Percentiles rank a stretch among this genome's conserved stretches.
Conservation (phyloP, 2,113 vertebrate genomes). For the Malurus cyaneus region DNA sequence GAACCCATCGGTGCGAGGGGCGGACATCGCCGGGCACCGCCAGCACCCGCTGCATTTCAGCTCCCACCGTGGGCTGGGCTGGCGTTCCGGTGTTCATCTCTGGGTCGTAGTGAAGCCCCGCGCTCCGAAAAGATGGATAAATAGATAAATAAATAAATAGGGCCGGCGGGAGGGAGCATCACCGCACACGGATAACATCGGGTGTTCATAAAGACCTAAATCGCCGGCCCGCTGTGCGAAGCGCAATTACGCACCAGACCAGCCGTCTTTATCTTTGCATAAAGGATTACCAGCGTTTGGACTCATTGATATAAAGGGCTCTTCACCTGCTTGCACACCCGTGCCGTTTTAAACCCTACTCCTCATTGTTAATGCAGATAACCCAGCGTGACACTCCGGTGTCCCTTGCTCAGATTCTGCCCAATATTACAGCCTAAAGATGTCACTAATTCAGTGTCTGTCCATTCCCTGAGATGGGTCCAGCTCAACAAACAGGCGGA, state of each 20-base stretch:
- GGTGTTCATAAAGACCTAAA: rapidly evolving
- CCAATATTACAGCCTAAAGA: rapidly evolving
- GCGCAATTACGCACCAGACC: rapidly evolving
- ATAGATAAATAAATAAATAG: no score
- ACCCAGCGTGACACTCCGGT: rapidly evolving
- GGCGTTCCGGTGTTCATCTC: rapidly evolving
- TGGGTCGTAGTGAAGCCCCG: rapidly evolving
- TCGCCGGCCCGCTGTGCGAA: background rate
- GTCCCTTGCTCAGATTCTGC: background rate
- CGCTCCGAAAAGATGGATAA: background rate
- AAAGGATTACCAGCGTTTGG: background rate
- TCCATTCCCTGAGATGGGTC: background rate
- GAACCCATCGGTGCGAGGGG: rapidly evolving
- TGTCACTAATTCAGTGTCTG: no score
- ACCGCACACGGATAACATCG: rapidly evolving
- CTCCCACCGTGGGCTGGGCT: background rate
- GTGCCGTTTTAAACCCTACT: rapidly evolving
- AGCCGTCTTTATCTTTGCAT: background rate
- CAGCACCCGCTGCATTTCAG: rapidly evolving
- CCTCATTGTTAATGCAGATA: background rate
- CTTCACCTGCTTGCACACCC: background rate
- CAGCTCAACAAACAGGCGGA: background rate
- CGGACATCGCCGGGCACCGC: rapidly evolving
- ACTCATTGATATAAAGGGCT: background rate
- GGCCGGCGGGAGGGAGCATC: background rate